phyloP scores from a whole-genome alignment of 1,140 invertebrate species.

The Zaprionus nigranus region DNA sequence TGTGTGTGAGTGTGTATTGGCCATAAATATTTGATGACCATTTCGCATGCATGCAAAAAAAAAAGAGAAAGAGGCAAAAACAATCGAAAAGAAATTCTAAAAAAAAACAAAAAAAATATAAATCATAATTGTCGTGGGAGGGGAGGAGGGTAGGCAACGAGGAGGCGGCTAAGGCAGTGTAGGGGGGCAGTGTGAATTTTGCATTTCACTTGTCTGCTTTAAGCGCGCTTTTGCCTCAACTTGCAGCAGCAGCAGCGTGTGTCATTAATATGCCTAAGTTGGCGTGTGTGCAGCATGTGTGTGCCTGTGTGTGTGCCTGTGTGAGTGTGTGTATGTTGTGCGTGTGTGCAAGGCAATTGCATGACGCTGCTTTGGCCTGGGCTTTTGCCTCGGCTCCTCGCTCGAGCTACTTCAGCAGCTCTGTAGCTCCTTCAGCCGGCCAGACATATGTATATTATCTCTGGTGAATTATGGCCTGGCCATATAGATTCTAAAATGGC shows the following conservation, averaged over 20 bases:
- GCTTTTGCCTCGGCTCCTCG: background rate
- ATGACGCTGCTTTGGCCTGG: constrained; percentile 24
- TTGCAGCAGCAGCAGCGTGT: constrained; percentile 30
- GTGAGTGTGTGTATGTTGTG: constrained; percentile 30
- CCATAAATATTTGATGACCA: constrained; percentile 50
- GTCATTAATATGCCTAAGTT: constrained; percentile 50
- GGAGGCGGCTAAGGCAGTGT: no score
- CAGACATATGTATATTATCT: constrained; percentile 81
- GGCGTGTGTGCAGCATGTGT: constrained; percentile 17
- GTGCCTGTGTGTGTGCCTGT: constrained; percentile 6
- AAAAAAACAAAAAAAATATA: background rate
- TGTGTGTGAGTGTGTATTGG: constrained; percentile 9
- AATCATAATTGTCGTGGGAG: background rate
- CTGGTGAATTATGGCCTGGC: constrained; percentile 78
- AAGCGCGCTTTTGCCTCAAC: constrained; percentile 3
- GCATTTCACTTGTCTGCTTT: constrained; percentile 18
- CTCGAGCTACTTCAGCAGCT: background rate
- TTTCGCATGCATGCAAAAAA: constrained; percentile 18
- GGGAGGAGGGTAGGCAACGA: no score
- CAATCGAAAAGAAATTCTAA: background rate
- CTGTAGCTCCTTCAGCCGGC: constrained; percentile 20
- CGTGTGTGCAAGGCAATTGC: constrained; percentile 44
- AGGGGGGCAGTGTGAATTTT: background rate
- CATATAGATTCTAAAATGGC: constrained; percentile 80
- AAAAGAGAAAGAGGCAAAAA: background rate